Base-by-base conservation (phyloP, 2,797 vertebrate genomes). In the Oreonectes daqikongensis region DNA sequence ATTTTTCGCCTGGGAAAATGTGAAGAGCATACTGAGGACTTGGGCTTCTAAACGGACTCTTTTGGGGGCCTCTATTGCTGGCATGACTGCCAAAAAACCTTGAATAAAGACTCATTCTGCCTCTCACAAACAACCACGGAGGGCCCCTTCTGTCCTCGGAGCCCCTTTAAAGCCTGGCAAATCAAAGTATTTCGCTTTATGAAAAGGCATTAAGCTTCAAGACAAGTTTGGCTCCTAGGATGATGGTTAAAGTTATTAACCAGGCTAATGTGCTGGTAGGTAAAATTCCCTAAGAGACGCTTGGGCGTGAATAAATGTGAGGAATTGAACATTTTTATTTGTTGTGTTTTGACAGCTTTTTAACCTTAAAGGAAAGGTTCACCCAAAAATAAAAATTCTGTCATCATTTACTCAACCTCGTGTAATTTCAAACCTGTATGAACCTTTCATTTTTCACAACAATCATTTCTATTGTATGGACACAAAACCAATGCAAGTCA, bases 81-180 rank as follows among this genome's bases (percentile, higher is more conserved):
- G 80, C 57, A 82, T 60, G 69, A 69, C 79, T 91, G 89, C 91
- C 91, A 93, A 88, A 83, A 48, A 86, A 83, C 87, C 75, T 76
- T 72, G 74, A 89, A 89, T 88, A 84, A 92, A 92, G 90, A 87
- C 89, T 91, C 80, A 81, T 91, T 92, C 88, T 89, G 79, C 84
- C 77, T 86, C 86, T 86, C 85, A 77, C 80, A 84, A 86, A 72
- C 81, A 86, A 87, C 79, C 71, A 75, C 71, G 80, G 79, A 85
- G 79, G 61, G 73, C 52, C 73, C 50, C 44, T 52, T 75, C 68
- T 77, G 61, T 70, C 80, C 79, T 81, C 78, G 73, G 84, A 87
- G 84, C 75, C 82, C 81, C 79, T 86, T 69, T 60, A 75, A 82
- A 85, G 80, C 77, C 79, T 63, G 81, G 80, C 82, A 83, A 82